These are phyloP conservation scores for Gallinago solitaria DNA, from an alignment of 2,797 vertebrate species.

Conservation along the genomic window DNA sequence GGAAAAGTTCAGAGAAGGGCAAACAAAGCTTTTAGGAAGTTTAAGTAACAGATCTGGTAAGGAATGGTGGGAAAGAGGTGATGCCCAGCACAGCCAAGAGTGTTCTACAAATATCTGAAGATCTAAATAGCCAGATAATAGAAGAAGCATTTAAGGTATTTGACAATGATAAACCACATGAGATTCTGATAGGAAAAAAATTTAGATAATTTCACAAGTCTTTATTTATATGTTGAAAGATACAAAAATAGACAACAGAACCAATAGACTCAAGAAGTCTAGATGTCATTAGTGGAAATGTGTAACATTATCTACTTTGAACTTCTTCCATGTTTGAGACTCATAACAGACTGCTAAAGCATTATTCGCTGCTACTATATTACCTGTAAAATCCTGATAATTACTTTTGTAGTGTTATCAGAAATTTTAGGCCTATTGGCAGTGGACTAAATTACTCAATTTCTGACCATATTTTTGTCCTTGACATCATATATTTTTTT, in stretches of 20 bases:
- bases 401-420: neutral
- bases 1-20: neutral
- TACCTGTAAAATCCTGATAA: neutral
- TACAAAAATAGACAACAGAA: neutral
- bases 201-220: neutral
- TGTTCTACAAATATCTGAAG: neutral
- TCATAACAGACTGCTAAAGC: neutral
- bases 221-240: neutral
- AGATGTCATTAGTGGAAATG: neutral
- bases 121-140: neutral
- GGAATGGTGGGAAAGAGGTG: neutral
- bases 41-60: neutral
- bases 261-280: neutral
- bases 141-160: neutral
- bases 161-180: neutral
- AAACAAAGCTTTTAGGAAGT: neutral
- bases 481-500: neutral
- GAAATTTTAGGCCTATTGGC: neutral
- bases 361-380: neutral
- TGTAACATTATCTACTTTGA: neutral
- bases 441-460: neutral
- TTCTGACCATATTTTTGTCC: neutral
- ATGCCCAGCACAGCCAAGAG: fast-evolving
- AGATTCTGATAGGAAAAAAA: neutral
- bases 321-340: neutral